Base-by-base conservation (phyloP, 1,140 invertebrate genomes). In the Formica exsecta region DNA sequence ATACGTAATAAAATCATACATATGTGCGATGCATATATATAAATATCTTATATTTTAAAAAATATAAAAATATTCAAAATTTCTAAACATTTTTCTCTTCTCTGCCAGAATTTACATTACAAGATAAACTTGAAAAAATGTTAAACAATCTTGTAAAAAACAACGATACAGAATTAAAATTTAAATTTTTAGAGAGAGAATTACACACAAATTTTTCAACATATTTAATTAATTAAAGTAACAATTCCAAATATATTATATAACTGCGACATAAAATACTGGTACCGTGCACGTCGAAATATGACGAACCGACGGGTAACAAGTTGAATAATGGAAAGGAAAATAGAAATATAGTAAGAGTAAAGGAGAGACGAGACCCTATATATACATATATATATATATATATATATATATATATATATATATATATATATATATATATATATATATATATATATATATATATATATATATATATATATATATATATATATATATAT, bases 291-390 rank as follows among this genome's bases (percentile, higher is more conserved):
- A 86, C 87, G 83, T 68, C 64, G 79, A 81, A 87, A 70, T 85
- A 90, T 54, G 88, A 90, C 87, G 88, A 71, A 76, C 87, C 65
- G 87, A 91, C 77, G 86, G 68, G 61, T 89, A 54, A 84, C 68
- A 71, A 85, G 86, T 91, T 77, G 87, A 79, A 93, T 86, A 92
- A 3, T 57, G 32, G 65, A 41, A 76, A 71, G 61, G 73, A 70
- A 62, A 22, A 19, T 86, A 65, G 59, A 88, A 70, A 73, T 57
- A 62, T 86, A 75, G 19, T 61, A 38, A 68, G 51, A 59, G 51
- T 68, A 19, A 11, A 29, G 48, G 38, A 68, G 54, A n/a, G 29
- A 41, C 25, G 13, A 48, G 0, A 4, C 48, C 19, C 48, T 38
- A 22, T 62, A 83, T 71, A 86, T 88, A 44, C 13, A 32, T 70